Percentiles rank a stretch among this genome's conserved stretches.
Conservation (phyloP, 1,140 invertebrate species). For the Anadara kagoshimensis region DNA sequence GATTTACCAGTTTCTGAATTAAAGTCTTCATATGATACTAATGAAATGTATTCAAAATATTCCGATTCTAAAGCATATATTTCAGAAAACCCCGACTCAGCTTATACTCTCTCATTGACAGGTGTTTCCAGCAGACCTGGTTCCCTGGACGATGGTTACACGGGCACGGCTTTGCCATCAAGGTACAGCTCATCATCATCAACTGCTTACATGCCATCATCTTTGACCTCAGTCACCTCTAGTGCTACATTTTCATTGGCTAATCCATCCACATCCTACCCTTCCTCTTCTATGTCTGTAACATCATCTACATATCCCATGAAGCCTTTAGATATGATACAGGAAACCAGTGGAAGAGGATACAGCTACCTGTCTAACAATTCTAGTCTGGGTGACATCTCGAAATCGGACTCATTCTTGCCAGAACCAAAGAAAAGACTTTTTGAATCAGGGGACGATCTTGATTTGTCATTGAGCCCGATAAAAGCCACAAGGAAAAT, state of each 20-base stretch:
- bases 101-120: slow-evolving; percentile 40
- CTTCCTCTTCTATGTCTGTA: slow-evolving; percentile 32
- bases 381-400: slow-evolving; percentile 39
- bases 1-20: slow-evolving; percentile 31
- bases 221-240: slow-evolving; percentile 28
- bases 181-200: slow-evolving; percentile 17
- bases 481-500: slow-evolving; percentile 56
- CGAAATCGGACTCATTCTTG: slow-evolving; percentile 51
- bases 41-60: too few relatives aligned
- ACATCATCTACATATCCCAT: slow-evolving; percentile 22
- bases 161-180: not conserved
- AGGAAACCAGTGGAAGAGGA: slow-evolving; percentile 34
- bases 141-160: not conserved
- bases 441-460: slow-evolving; percentile 58
- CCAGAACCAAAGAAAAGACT: slow-evolving; percentile 64
- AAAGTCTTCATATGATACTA: slow-evolving; percentile 2
- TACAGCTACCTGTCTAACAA: slow-evolving; percentile 62
- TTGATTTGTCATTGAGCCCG: slow-evolving; percentile 58
- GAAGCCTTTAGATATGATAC: slow-evolving; percentile 28
- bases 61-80: too few relatives aligned
- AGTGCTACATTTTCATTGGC: slow-evolving; percentile 28
- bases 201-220: slow-evolving; percentile 17
- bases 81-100: not conserved
- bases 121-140: slow-evolving; percentile 22
- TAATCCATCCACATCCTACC: slow-evolving; percentile 1